Base-by-base conservation (phyloP, 2,797 vertebrate species). In the Neosilurus hyrtlii region DNA sequence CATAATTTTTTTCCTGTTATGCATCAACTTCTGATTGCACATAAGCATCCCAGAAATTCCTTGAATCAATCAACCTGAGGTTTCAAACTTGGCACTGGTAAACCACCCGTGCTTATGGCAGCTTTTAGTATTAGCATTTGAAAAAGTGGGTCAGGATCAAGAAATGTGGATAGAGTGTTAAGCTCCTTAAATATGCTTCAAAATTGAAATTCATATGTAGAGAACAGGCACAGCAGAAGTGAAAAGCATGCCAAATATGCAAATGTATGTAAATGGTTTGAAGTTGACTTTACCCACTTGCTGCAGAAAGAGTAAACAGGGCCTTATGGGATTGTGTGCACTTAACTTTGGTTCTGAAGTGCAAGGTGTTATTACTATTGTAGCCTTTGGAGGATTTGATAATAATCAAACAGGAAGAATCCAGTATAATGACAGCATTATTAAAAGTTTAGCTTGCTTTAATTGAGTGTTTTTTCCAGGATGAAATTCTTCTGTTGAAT, bases 91-190 rank as follows among this genome's bases (percentile, higher is more conserved):
- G 71, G 71, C 71, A 56, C 56, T 77, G 1, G 15, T 63, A 78
- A 65, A 52, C n/a, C n/a, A 9, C 61, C 76, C 43, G n/a, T 73
- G 70, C 80, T 65, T 82, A 65, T 61, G 83, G 90, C 87, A 87
- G 87, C 65, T 82, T 89, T 86, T 89, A 85, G 88, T 91, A 90
- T 92, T 92, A 92, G 85, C 87, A 88, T 89, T 87, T 82, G 37
- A 87, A 87, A 92, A 94, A 91, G 87, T 92, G 89, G 92, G 91
- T 92, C 91, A 91, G 88, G 88, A 86, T 89, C 89, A 88, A 87
- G 61, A 88, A 86, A 57, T 82, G 83, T 71, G 83, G 78, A 79
- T 84, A 66, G 68, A 82, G 73, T 82, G 72, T 81, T 88, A 87
- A 88, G 83, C 84, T 78, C 70, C 84, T 87, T 86, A 88, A 87